Percentiles rank a stretch among this genome's conserved stretches.
phyloP scores from a whole-genome alignment of 1,140 invertebrate genomes.

The Frieseomelitta varia region DNA sequence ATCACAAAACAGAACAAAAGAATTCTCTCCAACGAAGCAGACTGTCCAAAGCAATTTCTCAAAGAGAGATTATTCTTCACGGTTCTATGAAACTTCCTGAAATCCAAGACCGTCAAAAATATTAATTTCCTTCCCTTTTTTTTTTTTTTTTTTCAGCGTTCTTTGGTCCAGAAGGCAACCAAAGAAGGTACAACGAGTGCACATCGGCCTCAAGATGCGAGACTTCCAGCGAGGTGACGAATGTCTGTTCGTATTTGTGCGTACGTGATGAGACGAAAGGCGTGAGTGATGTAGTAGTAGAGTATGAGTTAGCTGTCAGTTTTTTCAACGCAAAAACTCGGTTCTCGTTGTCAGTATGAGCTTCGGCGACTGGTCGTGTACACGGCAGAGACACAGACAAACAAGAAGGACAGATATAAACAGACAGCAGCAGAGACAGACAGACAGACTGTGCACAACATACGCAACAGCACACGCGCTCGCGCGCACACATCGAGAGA shows the following conservation, averaged over 20 bases:
- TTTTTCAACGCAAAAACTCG: neutral
- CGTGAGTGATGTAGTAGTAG: neutral
- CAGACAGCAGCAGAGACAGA: conserved; percentile 20
- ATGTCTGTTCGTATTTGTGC: neutral
- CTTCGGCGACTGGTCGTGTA: conserved; percentile 15
- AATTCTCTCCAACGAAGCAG: neutral
- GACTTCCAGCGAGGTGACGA: too few relatives aligned
- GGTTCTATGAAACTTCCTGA: neutral
- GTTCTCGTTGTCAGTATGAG: conserved; percentile 5
- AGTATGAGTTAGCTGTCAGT: neutral
- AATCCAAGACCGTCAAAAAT: neutral
- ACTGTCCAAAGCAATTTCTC: neutral
- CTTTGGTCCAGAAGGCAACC: neutral
- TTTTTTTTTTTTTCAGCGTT: neutral
- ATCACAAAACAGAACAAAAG: neutral
- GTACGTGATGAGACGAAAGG: too few relatives aligned
- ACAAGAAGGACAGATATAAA: conserved; percentile 33
- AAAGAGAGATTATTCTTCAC: neutral
- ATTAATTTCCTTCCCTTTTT: too few relatives aligned
- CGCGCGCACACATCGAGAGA: conserved; percentile 44
- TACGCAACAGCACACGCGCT: conserved; percentile 36
- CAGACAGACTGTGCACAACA: conserved; percentile 57
- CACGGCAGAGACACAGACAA: conserved; percentile 15
- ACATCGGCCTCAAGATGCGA: neutral
- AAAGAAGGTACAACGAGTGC: neutral